Evolutionary conservation across 53 echinoderm and acorn worm genomes (phyloP), one percentile per base, ranked within the genome.

Genomic region (Arbacia lixula): DNA sequence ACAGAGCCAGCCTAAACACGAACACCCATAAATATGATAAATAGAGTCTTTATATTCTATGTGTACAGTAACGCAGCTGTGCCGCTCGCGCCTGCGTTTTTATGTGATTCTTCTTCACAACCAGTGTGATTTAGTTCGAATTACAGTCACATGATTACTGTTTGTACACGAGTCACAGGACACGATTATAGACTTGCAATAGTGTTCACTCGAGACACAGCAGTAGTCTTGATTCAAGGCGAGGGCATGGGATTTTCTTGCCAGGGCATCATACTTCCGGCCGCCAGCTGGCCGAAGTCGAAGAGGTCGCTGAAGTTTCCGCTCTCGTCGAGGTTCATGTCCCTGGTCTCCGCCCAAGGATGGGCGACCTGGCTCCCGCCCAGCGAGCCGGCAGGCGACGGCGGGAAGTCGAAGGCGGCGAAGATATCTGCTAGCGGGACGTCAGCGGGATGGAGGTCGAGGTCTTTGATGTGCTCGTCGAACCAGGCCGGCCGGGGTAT

Each of bases 401-500:
- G 94, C 12, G 95, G 93, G 33, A 97, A 69, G 31, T 92, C 89
- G 28, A 93, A 68, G 4, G 75, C 87, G 21, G 87, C 91, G 58
- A 95, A 89, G 12, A 92, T 56, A 27, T 90, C 93, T 41, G 87
- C 85, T 28, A 87, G 67, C 29, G 76, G 80, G 26, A 86, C 87
- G 19, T 83, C 84, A 5, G 53, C 60, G 1, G 69, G 82, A 36
- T 86, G 85, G 20, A 86, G 58, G 19, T 78, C 86, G 5, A 83
- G 74, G 33, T 77, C 85, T 34, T 72, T 86, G 31, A 90, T 64
- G 24, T 85, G 85, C 9, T 88, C 98, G 19, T 92, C 88, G 60
- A 94, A 97, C 98, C 98, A 97, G 22, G 74, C 24, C 2, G 98
- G 98, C 22, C 87, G 83, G 8, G 86, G 89, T 53, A 97, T 97